phyloP scores from a whole-genome alignment of 1,140 invertebrate species.

The Samia ricini region DNA sequence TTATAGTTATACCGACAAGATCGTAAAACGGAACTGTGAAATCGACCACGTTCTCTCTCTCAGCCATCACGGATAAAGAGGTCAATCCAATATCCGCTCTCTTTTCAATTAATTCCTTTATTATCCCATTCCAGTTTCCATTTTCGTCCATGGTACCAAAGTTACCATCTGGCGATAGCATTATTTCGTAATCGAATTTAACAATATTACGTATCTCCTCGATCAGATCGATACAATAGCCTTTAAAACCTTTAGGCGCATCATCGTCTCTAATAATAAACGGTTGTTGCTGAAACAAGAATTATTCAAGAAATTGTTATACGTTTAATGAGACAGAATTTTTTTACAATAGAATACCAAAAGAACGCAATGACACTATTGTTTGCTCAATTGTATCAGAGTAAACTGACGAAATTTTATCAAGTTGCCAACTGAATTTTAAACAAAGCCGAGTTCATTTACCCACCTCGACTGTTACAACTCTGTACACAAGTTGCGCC shows the following conservation, averaged over 20 bases:
- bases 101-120: conserved; percentile 93
- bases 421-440: conserved; percentile 38
- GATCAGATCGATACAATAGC: conserved; percentile 96
- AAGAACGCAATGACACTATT: conserved; percentile 31
- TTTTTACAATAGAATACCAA: conserved; percentile 24
- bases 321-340: conserved; percentile 4
- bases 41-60: conserved; percentile 95
- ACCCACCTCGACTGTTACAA: conserved; percentile 86
- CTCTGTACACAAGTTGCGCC: conserved; percentile 88
- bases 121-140: conserved; percentile 94
- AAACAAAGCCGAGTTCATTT: conserved; percentile 47
- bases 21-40: conserved; percentile 98
- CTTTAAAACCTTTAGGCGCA: conserved; percentile 84
- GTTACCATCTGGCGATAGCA: conserved; percentile 85
- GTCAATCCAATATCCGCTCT: conserved; percentile 93
- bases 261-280: conserved; percentile 88
- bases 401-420: conserved; percentile 47
- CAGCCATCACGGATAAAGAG: conserved; percentile 94
- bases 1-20: conserved; percentile 94
- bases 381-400: conserved; percentile 57
- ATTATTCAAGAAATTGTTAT: conserved; percentile 2
- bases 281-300: conserved; percentile 85
- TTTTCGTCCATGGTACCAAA: conserved; percentile 93
- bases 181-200: conserved; percentile 94
- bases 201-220: conserved; percentile 89